A percentile compares a stretch with the other conserved stretches of the same genome.
phyloP scores from a whole-genome alignment of 2,888 invertebrate genomes.

The Trachelus stipa region DNA sequence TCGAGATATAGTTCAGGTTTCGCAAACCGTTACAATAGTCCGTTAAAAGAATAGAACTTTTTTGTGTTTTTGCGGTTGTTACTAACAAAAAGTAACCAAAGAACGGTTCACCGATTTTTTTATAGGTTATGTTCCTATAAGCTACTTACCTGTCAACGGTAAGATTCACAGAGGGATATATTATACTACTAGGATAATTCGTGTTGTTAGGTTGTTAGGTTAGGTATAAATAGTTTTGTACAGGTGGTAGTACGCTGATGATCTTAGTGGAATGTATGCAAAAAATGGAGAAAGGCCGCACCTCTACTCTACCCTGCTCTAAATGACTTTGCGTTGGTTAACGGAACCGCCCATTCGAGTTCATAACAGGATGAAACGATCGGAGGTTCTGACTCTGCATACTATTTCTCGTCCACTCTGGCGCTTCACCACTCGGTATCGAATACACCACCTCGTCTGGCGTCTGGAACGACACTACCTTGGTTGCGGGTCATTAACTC shows the following conservation, averaged over 20 bases:
- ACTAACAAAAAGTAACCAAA: background rate
- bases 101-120: background rate
- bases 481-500: background rate
- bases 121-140: background rate
- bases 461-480: background rate
- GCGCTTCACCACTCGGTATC: background rate
- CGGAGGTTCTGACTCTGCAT: background rate
- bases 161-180: background rate
- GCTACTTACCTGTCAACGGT: background rate
- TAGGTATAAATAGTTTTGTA: background rate
- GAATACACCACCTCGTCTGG: background rate
- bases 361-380: conserved; percentile 6
- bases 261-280: conserved; percentile 7
- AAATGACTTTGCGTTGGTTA: conserved; percentile 10
- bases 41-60: background rate
- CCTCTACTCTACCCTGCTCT: conserved; percentile 1
- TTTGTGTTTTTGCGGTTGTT: background rate
- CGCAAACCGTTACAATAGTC: background rate
- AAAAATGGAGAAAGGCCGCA: conserved; percentile 12
- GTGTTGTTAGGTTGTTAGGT: background rate
- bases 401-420: background rate
- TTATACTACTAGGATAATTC: background rate
- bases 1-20: background rate
- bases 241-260: background rate
- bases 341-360: conserved; percentile 10